phyloP scores from a whole-genome alignment of 1,140 invertebrate species.

The Lutraria rhynchaena region DNA sequence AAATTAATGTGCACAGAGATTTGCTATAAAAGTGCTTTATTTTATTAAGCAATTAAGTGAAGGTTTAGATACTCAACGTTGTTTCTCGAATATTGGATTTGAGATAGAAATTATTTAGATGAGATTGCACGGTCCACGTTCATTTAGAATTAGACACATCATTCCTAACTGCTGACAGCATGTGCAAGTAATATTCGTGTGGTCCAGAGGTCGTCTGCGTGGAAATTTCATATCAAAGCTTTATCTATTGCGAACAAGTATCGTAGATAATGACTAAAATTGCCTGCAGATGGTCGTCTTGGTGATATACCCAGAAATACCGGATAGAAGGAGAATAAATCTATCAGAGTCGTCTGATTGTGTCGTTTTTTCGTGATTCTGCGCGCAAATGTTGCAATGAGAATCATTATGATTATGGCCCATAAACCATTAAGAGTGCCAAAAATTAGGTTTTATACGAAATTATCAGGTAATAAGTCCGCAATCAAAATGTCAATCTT shows the following conservation, averaged over 20 bases:
- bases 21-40: too few species aligned
- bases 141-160: too few species aligned
- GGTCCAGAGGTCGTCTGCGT: conserved; percentile 34
- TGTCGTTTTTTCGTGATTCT: conserved; percentile 34
- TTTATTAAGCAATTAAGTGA: too few species aligned
- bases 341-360: conserved; percentile 24
- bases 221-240: conserved; percentile 10
- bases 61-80: too few species aligned
- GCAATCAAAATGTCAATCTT: conserved; percentile 59
- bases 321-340: conserved; percentile 45
- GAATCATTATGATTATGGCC: conserved; percentile 43
- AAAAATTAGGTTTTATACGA: conserved; percentile 58
- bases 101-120: too few species aligned
- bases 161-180: neutral
- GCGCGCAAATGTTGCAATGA: conserved; percentile 34
- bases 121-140: too few species aligned
- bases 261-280: conserved; percentile 44
- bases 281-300: conserved; percentile 41
- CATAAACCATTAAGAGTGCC: conserved; percentile 37
- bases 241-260: conserved; percentile 43
- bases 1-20: too few species aligned
- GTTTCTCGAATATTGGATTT: too few species aligned
- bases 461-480: conserved; percentile 48
- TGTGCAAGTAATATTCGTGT: conserved; percentile 2
- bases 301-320: conserved; percentile 35